These are phyloP conservation scores for Amiota mariae DNA, from an alignment of 2,888 invertebrate genomes.

Conservation along the genomic window DNA sequence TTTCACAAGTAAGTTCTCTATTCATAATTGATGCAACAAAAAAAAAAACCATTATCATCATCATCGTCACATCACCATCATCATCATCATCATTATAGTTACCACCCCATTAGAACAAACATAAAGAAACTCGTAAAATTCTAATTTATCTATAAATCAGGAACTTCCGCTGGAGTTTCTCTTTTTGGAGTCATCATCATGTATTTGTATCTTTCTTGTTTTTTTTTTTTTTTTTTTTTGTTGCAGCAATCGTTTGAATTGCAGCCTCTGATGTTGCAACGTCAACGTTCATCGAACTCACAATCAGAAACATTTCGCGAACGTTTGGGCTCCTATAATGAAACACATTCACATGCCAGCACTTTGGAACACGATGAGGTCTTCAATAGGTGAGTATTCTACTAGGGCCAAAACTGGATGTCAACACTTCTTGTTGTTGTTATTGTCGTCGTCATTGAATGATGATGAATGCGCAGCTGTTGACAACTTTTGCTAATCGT, in stretches of 20 bases:
- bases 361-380: constrained; percentile 70
- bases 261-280: constrained; percentile 65
- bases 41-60: constrained; percentile 9
- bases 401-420: constrained; percentile 16
- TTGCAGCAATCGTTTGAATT: constrained; percentile 65
- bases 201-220: too few relatives aligned
- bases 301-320: constrained; percentile 70
- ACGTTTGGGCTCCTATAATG: constrained; percentile 72
- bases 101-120: constrained; percentile 3
- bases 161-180: constrained; percentile 57
- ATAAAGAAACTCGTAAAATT: constrained; percentile 41
- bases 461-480: constrained; percentile 64
- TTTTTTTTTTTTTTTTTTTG: constrained; percentile 29
- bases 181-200: background rate
- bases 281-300: constrained; percentile 68
- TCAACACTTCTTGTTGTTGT: constrained; percentile 2
- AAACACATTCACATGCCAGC: constrained; percentile 55
- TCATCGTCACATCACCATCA: constrained; percentile 8
- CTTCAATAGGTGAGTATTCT: constrained; percentile 68
- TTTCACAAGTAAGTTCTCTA: constrained; percentile 64
- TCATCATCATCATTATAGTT: background rate
- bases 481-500: constrained; percentile 68
- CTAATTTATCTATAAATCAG: constrained; percentile 53
- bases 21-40: too few relatives aligned
- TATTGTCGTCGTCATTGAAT: constrained; percentile 29